Conservation (phyloP, 1,140 invertebrate genomes). For the Riptortus pedestris region DNA sequence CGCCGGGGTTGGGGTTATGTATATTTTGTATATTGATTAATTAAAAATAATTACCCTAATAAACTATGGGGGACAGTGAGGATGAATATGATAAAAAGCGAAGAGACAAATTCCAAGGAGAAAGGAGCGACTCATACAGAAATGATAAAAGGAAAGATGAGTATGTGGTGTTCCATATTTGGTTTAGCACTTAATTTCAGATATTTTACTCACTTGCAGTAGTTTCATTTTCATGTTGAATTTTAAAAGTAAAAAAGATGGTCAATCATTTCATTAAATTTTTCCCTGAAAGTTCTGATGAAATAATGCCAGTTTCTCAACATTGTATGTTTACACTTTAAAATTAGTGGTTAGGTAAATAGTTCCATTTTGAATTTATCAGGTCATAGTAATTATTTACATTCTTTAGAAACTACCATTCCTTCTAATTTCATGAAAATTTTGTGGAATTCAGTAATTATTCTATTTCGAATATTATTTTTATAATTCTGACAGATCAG, state of each 20-base stretch:
- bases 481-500: no score
- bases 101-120: slow-evolving; percentile 78
- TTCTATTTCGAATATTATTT: no score
- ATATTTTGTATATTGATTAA: neutral
- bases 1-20: neutral
- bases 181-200: neutral
- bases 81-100: slow-evolving; percentile 83
- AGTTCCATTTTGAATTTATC: no score
- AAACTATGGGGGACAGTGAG: slow-evolving; percentile 73
- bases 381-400: no score
- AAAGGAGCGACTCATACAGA: slow-evolving; percentile 67
- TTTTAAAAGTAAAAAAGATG: neutral
- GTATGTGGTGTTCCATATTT: slow-evolving; percentile 39
- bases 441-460: no score
- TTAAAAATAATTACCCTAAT: neutral
- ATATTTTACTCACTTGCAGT: neutral
- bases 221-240: neutral
- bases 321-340: no score
- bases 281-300: no score
- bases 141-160: slow-evolving; percentile 53
- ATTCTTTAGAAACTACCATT: no score
- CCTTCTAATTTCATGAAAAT: no score
- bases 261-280: no score
- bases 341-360: no score
- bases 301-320: no score